Evolutionary conservation across 2,113 vertebrate species (phyloP).

Genomic region (Hippopotamus amphibius): DNA sequence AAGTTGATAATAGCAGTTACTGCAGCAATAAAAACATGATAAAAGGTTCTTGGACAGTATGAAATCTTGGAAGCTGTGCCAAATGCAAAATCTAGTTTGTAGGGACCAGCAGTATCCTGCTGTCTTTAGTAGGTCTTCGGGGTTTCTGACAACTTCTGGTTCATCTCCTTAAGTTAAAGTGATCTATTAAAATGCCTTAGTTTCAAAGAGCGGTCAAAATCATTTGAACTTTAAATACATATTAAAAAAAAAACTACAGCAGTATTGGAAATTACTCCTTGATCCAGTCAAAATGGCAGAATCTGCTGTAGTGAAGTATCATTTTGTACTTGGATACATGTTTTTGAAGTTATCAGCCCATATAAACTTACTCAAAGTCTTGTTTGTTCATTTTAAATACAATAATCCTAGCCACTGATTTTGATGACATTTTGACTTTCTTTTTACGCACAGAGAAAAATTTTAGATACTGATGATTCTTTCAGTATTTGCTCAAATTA

Average conservation of each 20-base stretch:
- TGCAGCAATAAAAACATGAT: conserved; percentile 76
- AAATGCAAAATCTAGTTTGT: conserved; percentile 58
- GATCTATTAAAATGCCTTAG: conserved; percentile 2
- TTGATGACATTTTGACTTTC: neutral
- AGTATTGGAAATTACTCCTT: neutral
- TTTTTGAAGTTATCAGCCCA: neutral
- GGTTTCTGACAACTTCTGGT: conserved; percentile 63
- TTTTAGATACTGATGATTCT: neutral
- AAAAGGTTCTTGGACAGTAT: conserved; percentile 66
- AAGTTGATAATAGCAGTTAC: conserved; percentile 74
- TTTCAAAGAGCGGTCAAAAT: conserved; percentile 52
- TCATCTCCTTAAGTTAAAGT: neutral
- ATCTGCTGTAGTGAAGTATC: neutral
- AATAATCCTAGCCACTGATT: neutral
- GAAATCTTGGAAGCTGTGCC: conserved; percentile 67
- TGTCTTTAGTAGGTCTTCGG: conserved; percentile 56
- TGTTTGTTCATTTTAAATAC: conserved; percentile 9
- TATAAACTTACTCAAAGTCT: neutral
- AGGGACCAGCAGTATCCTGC: neutral
- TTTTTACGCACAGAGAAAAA: neutral
- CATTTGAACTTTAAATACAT: conserved; percentile 42
- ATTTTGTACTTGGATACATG: neutral
- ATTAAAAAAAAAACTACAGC: neutral
- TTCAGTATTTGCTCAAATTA: neutral
- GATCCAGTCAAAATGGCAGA: neutral